Percentiles rank a stretch among this genome's conserved stretches.
phyloP scores from a whole-genome alignment of 2,797 vertebrate species.

The Xiphorhynchus erythropygius region DNA sequence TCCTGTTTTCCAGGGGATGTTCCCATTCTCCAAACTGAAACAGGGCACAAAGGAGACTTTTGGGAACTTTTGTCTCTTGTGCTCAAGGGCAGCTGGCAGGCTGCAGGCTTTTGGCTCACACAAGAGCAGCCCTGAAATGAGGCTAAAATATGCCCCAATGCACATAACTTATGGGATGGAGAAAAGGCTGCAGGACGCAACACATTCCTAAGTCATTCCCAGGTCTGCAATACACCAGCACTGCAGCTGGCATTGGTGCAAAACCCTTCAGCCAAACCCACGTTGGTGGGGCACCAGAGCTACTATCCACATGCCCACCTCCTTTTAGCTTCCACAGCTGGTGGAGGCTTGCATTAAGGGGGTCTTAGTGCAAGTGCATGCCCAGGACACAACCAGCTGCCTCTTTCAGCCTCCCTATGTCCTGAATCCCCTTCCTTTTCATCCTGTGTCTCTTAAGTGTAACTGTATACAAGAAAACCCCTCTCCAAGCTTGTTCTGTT shows the following conservation, averaged over 20 bases:
- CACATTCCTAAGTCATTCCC: fast-evolving
- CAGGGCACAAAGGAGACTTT: background rate
- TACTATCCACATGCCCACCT: background rate
- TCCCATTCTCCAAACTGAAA: background rate
- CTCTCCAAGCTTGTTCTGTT: slow-evolving; percentile 23
- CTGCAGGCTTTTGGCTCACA: background rate
- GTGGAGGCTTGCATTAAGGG: background rate
- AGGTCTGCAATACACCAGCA: fast-evolving
- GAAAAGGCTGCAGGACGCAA: background rate
- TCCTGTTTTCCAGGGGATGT: background rate
- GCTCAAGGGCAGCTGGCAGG: background rate
- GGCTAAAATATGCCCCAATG: background rate
- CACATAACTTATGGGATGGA: background rate
- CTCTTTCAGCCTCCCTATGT: background rate
- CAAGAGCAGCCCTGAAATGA: background rate
- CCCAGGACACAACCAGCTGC: background rate
- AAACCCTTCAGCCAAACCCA: background rate
- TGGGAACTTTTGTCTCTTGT: background rate
- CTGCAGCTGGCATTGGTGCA: fast-evolving
- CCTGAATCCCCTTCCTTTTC: background rate
- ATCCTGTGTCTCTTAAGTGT: background rate
- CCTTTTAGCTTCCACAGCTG: background rate
- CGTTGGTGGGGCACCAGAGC: background rate
- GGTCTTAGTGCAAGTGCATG: background rate
- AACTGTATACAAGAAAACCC: slow-evolving; percentile 38